Evolutionary conservation across 2,113 vertebrate genomes (phyloP), one percentile per base, ranked within the genome.

Genomic region (Carassius gibelio): DNA sequence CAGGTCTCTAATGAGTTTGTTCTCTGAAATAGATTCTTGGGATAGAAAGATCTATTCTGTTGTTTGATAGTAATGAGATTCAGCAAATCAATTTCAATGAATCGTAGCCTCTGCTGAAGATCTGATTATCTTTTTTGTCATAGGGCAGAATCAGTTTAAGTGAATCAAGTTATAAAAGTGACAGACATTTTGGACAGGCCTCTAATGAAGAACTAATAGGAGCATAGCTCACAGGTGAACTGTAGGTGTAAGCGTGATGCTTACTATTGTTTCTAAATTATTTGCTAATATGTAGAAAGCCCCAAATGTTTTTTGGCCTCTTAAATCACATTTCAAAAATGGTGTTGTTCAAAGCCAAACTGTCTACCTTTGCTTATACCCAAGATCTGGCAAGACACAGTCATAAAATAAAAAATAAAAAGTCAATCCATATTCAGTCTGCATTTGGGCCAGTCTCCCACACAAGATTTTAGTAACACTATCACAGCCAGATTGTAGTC

Each of bases 401-500:
- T 34, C 26, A 2, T 34, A 30, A 15, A 34, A 15, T 14, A 8
- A 6, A 17, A 14, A 68, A 34, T 30, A 38, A 68, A 14, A 38
- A 71, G 8, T 38, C 17, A 38, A 17, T 38, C 68, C 8, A 34
- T 38, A 38, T 38, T 34, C 68, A 19, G 5, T 68, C 8, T 4
- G 15, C 17, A 71, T 71, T 71, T 71, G 55, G 19, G 34, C 55
- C 76, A 61, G 19, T 79, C 55, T 42, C 30, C 30, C 34, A 79
- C 55, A 79, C 76, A 77, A 17, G 55, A 23, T 38, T 59, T 78
- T 61, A 61, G 30, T 78, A 34, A 23, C 11, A n/a, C 34, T 34
- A 78, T 61, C 76, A 78, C 55, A 61, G 76, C 76, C 52, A 79
- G 52, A 59, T 38, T 52, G 14, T 19, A 59, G 52, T 78, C 26